Conservation (phyloP, 2,888 invertebrate genomes). For the Galerucella nymphaeae region DNA sequence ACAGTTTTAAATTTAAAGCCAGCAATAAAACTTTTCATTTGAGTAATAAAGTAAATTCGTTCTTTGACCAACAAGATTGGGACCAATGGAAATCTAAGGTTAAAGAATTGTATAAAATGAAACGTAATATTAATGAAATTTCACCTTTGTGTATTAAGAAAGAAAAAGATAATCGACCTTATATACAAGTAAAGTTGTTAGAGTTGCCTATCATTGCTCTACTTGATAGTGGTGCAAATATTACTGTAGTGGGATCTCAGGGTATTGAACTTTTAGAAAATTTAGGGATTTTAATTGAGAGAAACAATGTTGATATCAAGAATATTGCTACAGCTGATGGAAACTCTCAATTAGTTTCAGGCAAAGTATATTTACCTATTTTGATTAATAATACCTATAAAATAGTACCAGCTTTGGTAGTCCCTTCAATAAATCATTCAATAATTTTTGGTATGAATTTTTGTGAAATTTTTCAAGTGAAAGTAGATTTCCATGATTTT, state of each 20-base stretch:
- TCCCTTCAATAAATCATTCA: too few species aligned
- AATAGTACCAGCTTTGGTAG: too few species aligned
- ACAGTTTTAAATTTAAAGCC: neutral
- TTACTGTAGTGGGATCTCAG: conserved; percentile 27
- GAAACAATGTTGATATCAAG: conserved; percentile 19
- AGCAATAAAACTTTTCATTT: neutral
- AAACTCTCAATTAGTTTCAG: too few species aligned
- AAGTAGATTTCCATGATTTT: too few species aligned
- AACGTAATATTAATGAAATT: too few species aligned
- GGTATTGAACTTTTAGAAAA: conserved; percentile 24
- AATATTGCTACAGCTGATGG: conserved; percentile 27
- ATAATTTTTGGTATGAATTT: too few species aligned
- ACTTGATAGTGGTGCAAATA: conserved; percentile 41
- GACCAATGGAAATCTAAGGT: neutral
- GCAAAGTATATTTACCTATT: too few species aligned
- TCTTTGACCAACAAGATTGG: neutral
- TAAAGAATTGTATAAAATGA: too few species aligned
- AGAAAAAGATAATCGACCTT: neutral
- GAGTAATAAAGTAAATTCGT: neutral
- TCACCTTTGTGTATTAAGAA: too few species aligned
- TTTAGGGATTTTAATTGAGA: too few species aligned
- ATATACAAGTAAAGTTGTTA: conserved; percentile 26
- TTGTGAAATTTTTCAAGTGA: too few species aligned
- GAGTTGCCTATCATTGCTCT: conserved; percentile 22
- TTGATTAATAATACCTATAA: too few species aligned